These are phyloP conservation scores for Oligia strigilis DNA, from an alignment of 2,888 invertebrate genomes.

Conservation along the genomic window DNA sequence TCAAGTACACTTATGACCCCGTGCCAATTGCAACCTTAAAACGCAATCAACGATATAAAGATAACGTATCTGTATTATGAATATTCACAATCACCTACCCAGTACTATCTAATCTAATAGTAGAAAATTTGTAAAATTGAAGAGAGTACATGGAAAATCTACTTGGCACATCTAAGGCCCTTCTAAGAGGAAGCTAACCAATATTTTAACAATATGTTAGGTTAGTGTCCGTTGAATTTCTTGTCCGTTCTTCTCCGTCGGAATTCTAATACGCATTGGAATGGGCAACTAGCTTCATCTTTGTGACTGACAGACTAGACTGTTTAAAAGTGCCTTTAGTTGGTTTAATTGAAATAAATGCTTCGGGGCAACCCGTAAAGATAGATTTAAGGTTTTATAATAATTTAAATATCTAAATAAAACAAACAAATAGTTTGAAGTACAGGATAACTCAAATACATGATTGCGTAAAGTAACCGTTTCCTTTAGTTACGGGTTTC, in stretches of 20 bases:
- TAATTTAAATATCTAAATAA: not conserved
- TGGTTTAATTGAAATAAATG: not conserved
- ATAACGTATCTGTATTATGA: constrained; percentile 23
- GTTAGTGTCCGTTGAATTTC: not conserved
- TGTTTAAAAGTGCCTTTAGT: not conserved
- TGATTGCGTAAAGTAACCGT: not conserved
- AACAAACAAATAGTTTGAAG: not conserved
- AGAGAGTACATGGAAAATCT: not conserved
- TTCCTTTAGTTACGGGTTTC: constrained; percentile 24
- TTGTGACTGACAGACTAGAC: not conserved
- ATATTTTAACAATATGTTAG: no score
- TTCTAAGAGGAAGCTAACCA: not conserved
- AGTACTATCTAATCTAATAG: constrained; percentile 14
- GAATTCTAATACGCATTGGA: not conserved
- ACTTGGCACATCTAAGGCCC: not conserved
- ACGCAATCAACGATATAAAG: constrained; percentile 28
- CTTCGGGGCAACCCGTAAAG: no score
- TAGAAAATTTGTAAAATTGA: constrained; percentile 28
- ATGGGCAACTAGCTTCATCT: not conserved
- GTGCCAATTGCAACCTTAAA: constrained; percentile 17
- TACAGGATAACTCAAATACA: constrained; percentile 26
- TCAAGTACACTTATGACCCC: constrained; percentile 20
- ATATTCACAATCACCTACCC: constrained; percentile 15
- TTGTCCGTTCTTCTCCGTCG: not conserved
- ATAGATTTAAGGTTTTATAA: no score